A percentile compares a stretch with the other conserved stretches of the same genome.
phyloP scores from a whole-genome alignment of 2,113 vertebrate species.

The Edolisoma coerulescens region DNA sequence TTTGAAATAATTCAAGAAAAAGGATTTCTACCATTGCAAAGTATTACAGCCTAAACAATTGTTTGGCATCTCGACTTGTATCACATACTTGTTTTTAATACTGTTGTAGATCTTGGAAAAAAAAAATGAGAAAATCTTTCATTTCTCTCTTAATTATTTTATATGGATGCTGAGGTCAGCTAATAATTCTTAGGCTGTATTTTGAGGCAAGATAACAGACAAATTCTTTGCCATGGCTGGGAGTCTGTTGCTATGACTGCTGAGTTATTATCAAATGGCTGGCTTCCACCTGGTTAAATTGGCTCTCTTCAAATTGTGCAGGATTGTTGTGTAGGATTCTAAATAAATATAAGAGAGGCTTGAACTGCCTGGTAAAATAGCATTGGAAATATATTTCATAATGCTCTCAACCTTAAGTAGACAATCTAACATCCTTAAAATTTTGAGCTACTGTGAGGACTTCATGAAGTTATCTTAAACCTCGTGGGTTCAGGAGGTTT shows the following conservation, averaged over 20 bases:
- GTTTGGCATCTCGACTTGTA: neutral
- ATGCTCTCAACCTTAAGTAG: neutral
- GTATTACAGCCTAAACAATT: neutral
- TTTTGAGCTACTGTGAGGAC: neutral
- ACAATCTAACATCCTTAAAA: neutral
- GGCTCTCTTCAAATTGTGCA: neutral
- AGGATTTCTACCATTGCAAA: neutral
- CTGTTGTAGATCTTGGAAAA: neutral
- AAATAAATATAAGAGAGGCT: neutral
- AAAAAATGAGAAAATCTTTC: neutral
- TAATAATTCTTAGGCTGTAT: neutral
- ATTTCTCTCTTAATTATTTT: neutral
- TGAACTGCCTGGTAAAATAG: neutral
- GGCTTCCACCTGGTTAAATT: neutral
- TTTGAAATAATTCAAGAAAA: neutral
- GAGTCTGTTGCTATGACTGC: neutral
- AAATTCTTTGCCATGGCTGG: neutral
- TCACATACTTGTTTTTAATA: neutral
- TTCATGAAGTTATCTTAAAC: neutral
- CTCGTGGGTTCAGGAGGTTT: neutral
- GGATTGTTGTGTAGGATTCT: neutral
- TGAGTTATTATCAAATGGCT: neutral
- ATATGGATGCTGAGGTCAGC: neutral
- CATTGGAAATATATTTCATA: neutral
- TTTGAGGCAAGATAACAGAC: neutral